These are phyloP conservation scores for Hippocampus guttulatus DNA, from an alignment of 2,113 vertebrate genomes.

Conservation along the genomic window DNA sequence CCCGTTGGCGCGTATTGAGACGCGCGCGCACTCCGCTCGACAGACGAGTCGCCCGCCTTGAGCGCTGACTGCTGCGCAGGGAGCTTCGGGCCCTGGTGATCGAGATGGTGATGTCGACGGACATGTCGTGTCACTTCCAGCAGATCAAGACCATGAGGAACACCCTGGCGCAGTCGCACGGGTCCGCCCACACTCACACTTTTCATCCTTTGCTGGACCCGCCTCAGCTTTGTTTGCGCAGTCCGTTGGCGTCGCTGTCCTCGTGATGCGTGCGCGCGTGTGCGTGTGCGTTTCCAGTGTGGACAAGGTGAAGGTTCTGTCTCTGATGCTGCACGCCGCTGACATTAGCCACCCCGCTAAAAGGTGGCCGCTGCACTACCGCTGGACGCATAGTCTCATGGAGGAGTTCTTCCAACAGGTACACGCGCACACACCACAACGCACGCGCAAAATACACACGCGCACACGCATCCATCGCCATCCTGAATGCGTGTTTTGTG, in stretches of 20 bases:
- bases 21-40: background rate
- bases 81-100: constrained; percentile 92
- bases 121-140: constrained; percentile 98
- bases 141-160: constrained; percentile 96
- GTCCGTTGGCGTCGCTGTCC: no score
- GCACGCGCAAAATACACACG: background rate
- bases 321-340: constrained; percentile 94
- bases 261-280: background rate
- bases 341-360: constrained; percentile 99
- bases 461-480: background rate
- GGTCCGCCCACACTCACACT: constrained; percentile 51
- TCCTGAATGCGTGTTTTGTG: constrained; percentile 15
- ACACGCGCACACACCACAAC: background rate
- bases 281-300: constrained; percentile 33
- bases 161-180: constrained; percentile 84
- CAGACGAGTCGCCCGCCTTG: background rate
- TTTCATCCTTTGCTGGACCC: no score
- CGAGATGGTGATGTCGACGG: constrained; percentile 98
- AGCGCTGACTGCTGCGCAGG: constrained; percentile 61
- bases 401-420: constrained; percentile 99
- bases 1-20: background rate
- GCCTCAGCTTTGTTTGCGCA: no score
- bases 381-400: constrained; percentile 96
- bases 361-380: constrained; percentile 87
- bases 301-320: constrained; percentile 95